Conservation (phyloP, 2,797 vertebrate genomes). For the Acanthiza pusilla region DNA sequence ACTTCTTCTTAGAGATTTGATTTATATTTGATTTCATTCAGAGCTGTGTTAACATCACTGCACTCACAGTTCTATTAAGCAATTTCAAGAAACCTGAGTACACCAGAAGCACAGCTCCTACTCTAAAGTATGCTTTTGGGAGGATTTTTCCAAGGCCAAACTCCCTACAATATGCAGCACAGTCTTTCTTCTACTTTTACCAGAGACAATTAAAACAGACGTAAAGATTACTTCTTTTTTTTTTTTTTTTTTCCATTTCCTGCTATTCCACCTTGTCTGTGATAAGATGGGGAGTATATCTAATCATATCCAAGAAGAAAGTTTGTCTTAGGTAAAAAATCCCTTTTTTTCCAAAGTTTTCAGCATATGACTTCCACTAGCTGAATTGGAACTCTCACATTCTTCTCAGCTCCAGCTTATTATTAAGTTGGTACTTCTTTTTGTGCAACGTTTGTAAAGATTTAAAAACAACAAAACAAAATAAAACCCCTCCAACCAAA, state of each 20-base stretch:
- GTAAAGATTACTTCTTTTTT: not conserved
- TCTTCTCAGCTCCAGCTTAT: not conserved
- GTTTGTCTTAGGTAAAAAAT: not conserved
- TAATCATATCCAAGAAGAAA: not conserved
- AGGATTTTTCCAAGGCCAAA: not conserved
- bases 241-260: not conserved
- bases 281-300: not conserved
- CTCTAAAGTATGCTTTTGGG: not conserved
- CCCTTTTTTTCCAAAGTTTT: not conserved
- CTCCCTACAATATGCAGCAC: not conserved
- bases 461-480: not conserved
- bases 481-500: no score
- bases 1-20: not conserved
- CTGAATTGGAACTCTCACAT: not conserved
- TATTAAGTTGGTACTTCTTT: not conserved
- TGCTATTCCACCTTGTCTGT: not conserved
- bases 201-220: not conserved
- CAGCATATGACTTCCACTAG: not conserved
- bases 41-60: not conserved
- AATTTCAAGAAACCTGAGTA: not conserved
- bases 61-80: not conserved
- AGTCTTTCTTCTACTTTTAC: not conserved
- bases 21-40: not conserved
- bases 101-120: not conserved
- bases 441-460: not conserved